A percentile compares a stretch with the other conserved stretches of the same genome.
Evolutionary conservation across 2,797 vertebrate genomes (phyloP).

Genomic region (Peromyscus attwateri): DNA sequence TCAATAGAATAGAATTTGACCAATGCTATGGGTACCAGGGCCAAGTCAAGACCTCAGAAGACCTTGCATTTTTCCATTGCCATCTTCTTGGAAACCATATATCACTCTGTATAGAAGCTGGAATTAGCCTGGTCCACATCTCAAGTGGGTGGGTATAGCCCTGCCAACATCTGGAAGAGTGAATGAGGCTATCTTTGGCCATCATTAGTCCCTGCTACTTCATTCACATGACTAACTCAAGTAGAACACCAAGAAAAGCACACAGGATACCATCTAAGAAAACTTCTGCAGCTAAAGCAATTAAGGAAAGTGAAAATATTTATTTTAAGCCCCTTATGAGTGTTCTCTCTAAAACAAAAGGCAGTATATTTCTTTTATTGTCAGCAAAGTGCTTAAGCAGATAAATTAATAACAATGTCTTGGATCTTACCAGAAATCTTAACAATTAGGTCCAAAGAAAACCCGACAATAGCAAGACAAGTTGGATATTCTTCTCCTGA

Average conservation of each 20-base stretch:
- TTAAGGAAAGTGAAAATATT: conserved; percentile 1
- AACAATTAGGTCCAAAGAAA: background rate
- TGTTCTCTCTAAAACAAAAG: background rate
- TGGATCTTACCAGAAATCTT: background rate
- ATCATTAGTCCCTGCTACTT: background rate
- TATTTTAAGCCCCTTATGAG: background rate
- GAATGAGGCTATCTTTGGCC: background rate
- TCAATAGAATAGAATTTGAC: background rate
- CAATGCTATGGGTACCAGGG: background rate
- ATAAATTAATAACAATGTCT: background rate
- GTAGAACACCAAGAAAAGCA: background rate
- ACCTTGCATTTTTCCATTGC: background rate
- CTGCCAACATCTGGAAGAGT: background rate
- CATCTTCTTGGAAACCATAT: background rate
- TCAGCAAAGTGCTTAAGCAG: background rate
- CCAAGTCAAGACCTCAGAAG: background rate
- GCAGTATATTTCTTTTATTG: background rate
- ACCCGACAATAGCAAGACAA: background rate
- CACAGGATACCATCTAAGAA: background rate
- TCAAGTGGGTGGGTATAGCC: too few species aligned
- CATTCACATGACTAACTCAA: background rate
- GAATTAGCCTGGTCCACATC: background rate
- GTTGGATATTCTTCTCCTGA: background rate
- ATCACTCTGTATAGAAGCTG: background rate
- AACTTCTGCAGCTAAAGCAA: background rate